Base-by-base conservation (phyloP, 35 echinoderm and acorn worm species). In the Apostichopus californicus region DNA sequence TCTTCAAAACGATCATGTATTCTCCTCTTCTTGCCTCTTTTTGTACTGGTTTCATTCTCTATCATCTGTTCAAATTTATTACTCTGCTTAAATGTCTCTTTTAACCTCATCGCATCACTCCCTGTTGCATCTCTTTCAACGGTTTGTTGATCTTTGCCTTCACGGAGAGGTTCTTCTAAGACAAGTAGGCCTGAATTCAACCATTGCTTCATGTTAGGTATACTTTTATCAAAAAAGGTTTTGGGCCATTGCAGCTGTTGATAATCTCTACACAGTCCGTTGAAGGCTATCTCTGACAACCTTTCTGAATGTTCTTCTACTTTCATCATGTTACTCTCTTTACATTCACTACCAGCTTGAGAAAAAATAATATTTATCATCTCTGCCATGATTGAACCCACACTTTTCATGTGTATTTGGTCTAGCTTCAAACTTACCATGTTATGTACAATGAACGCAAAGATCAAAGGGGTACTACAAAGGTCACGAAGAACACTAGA, bases 381-480 rank as follows among this genome's bases (percentile, higher is more conserved):
- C 12, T 8, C 58, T 73, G 23, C 14, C 70, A 73, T 73, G 15
- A 73, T 2, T n/a, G 70, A 5, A 15, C 70, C 70, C 18, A 73
- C 70, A 10, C 70, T 73, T 1, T 21, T 21, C 5, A n/a, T 6
- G 11, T 73, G 70, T 61, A 61, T 61, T 61, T 61, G 7, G 58
- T 61, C 58, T 61, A 61, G 12, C 12, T 61, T 61, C 14, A 21
- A 73, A 73, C 70, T 73, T 1, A 18, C 46, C 52, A 83, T 18
- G 53, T 83, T 83, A 57, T 83, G 80, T 5, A 57, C 80, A 83
- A 20, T 15, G 5, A 83, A 57, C 12, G 55, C 80, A 54, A 83
- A 83, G 52, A 83, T 34, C 13, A 83, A 57, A 9, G 80, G 80
- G 11, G 56, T n/a, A 83, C 80, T 83, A 13, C 80, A 83, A 54